Evolutionary conservation across 2,797 vertebrate species (phyloP).

Genomic region (Adrianichthys oophorus): DNA sequence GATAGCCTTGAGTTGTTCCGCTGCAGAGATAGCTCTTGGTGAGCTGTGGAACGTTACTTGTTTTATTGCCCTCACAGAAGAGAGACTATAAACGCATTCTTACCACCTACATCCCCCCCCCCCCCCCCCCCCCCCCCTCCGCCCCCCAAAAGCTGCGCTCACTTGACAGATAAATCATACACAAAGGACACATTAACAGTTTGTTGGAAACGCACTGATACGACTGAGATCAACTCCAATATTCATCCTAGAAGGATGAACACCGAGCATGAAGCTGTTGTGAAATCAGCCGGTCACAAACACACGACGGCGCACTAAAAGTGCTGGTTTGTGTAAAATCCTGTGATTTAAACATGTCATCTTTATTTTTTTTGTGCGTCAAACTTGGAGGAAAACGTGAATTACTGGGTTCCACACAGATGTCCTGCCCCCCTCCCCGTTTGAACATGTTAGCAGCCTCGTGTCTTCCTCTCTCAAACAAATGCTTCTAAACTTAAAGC

Average conservation of each 20-base stretch:
- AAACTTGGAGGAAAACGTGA: neutral
- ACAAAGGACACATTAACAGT: constrained; percentile 52
- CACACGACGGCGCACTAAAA: too few relatives aligned
- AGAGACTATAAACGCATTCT: constrained; percentile 79
- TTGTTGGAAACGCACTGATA: constrained; percentile 31
- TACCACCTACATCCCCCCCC: constrained; percentile 54
- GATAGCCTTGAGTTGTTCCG: constrained; percentile 49
- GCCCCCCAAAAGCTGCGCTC: constrained; percentile 54
- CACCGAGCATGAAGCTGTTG: neutral
- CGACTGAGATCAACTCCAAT: constrained; percentile 26
- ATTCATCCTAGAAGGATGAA: constrained; percentile 14
- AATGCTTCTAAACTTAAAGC: constrained; percentile 29
- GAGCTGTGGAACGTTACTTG: constrained; percentile 75
- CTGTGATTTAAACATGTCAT: too few relatives aligned
- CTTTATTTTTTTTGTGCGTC: too few relatives aligned
- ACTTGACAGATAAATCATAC: constrained; percentile 56
- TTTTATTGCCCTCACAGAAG: constrained; percentile 77
- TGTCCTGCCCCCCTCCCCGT: constrained; percentile 19
- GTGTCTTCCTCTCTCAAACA: constrained; percentile 12
- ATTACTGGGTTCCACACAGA: constrained; percentile 23
- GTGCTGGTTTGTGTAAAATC: too few relatives aligned
- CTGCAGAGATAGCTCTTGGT: constrained; percentile 75
- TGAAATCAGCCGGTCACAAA: too few relatives aligned
- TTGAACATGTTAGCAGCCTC: constrained; percentile 30
- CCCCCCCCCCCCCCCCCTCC: constrained; percentile 48